Percentiles rank a stretch among this genome's conserved stretches.
Conservation (phyloP, 2,888 invertebrate genomes). For the Acleris literana region DNA sequence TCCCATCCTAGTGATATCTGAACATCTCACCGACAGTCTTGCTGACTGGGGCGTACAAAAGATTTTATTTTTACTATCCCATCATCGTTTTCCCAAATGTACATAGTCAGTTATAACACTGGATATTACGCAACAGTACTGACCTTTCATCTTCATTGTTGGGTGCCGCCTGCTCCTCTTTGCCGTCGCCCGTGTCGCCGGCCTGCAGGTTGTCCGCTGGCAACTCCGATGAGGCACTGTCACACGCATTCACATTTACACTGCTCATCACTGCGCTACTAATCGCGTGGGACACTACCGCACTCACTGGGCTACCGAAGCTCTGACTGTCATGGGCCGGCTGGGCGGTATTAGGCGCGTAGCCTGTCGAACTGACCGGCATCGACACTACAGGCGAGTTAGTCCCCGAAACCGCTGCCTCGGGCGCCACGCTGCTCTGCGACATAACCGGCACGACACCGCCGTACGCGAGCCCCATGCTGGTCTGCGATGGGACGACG, state of each 20-base stretch:
- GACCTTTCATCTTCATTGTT: slow-evolving; percentile 81
- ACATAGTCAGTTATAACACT: no score
- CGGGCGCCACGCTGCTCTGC: slow-evolving; percentile 77
- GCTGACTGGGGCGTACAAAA: no score
- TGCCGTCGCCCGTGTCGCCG: slow-evolving; percentile 72
- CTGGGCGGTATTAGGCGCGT: slow-evolving; percentile 63
- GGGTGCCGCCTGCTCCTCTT: slow-evolving; percentile 67
- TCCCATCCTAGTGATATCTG: no score
- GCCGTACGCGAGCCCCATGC: slow-evolving; percentile 73
- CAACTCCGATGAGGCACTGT: slow-evolving; percentile 73
- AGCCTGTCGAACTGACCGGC: slow-evolving; percentile 74
- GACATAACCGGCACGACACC: slow-evolving; percentile 80
- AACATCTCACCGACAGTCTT: no score
- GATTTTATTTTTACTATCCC: no score
- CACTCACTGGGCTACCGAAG: slow-evolving; percentile 81
- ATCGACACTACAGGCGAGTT: slow-evolving; percentile 80
- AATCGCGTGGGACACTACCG: slow-evolving; percentile 75
- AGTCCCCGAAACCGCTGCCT: slow-evolving; percentile 77
- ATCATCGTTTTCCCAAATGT: no score
- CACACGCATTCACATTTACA: slow-evolving; percentile 78
- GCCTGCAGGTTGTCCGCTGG: slow-evolving; percentile 64
- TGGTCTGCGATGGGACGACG: slow-evolving; percentile 79
- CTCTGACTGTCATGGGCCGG: slow-evolving; percentile 75
- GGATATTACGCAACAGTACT: slow-evolving; percentile 42
- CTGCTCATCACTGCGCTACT: slow-evolving; percentile 76